These are phyloP conservation scores for Etheostoma perlongum DNA, from an alignment of 2,797 vertebrate genomes.

Conservation along the genomic window DNA sequence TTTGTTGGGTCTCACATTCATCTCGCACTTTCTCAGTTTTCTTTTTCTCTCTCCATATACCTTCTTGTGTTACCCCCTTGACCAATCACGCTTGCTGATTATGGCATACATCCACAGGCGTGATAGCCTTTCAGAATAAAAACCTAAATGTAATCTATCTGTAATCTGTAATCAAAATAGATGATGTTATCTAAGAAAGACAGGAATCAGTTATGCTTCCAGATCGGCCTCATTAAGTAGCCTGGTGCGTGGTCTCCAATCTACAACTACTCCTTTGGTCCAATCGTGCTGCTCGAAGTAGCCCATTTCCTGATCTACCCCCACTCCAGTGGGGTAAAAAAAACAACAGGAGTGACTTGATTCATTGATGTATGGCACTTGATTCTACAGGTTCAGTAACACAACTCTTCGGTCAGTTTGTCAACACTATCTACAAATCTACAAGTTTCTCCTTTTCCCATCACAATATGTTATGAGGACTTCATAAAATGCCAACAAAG, in stretches of 20 bases:
- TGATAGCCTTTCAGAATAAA: constrained; percentile 60
- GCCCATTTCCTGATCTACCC: too few species aligned
- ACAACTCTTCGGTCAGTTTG: too few species aligned
- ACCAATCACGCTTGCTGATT: constrained; percentile 10
- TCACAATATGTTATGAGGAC: not conserved
- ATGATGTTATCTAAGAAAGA: constrained; percentile 56
- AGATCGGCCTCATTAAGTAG: not conserved
- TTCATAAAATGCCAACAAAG: constrained; percentile 13
- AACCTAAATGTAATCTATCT: constrained; percentile 37
- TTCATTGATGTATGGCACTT: too few species aligned
- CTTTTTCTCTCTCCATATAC: constrained; percentile 5
- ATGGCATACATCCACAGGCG: constrained; percentile 14
- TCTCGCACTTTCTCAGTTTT: not conserved
- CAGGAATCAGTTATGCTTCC: constrained; percentile 46
- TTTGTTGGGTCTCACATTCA: constrained; percentile 26
- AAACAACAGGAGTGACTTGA: too few species aligned
- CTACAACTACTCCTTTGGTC: too few species aligned
- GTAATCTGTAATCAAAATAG: constrained; percentile 59
- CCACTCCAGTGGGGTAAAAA: too few species aligned
- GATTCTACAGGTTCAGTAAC: too few species aligned
- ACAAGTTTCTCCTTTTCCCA: not conserved
- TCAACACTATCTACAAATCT: too few species aligned
- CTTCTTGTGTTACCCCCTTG: not conserved
- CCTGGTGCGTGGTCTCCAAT: too few species aligned
- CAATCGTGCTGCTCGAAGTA: too few species aligned